Evolutionary conservation across 2,113 vertebrate genomes (phyloP), one percentile per base, ranked within the genome.

Genomic region (Rhinopithecus roxellana): DNA sequence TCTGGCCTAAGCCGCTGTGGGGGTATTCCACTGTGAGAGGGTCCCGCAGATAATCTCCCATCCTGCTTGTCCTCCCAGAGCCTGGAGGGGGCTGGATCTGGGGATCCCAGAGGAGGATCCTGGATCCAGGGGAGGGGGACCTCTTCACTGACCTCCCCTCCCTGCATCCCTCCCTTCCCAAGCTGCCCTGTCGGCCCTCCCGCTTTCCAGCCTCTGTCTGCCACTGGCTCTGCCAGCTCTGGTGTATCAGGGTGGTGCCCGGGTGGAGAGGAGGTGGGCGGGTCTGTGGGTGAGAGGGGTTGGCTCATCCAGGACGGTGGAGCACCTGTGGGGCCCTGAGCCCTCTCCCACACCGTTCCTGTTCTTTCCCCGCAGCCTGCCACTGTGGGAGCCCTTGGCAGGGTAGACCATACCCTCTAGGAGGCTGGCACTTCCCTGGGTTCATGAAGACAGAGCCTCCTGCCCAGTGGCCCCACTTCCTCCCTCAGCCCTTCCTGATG

Each of bases 391-490:
- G 64, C 27, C 64, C 12, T 6, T 7, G 27, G 64, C 30, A 16
- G 64, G 27, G 30, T 67, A 1, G 30, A 35, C 13, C 30, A 35
- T 32, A 32, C 27, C 64, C 27, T 32, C 64, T 32, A 67, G 64
- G 30, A 67, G 13, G 64, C 30, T 67, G 6, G 30, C 30, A 67
- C 25, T 5, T 61, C 25, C 25, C 25, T 61, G 59, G 25, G 59
- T 11, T 61, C 59, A 61, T 5, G 25, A 61, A 61, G 59, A 27
- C 0, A 0, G 59, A 27, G 59, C 10, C 25, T 61, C 25, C 59
- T 2, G 25, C 10, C 59, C 2, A 0, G 10, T 8, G 59, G 20
- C 70, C 38, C 72, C 0, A 0, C n/a, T 11, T 43, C 10, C 5
- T 25, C 38, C 11, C 11, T 43, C 25, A 61, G 72, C 38, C 22